phyloP scores from a whole-genome alignment of 2,797 vertebrate species.

The Phrynocephalus forsythii region DNA sequence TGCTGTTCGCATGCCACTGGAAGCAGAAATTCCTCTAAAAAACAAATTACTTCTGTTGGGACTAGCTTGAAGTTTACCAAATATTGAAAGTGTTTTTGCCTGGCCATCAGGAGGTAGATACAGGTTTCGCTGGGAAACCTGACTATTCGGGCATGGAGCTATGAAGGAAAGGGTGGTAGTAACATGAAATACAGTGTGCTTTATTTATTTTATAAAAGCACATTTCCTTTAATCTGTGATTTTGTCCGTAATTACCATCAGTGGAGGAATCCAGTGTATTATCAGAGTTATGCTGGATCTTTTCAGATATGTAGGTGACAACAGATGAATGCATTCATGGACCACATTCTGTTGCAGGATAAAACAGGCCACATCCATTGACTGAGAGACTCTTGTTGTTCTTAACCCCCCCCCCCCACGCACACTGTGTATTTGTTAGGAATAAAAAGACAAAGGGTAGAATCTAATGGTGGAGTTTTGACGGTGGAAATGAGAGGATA shows the following conservation, averaged over 20 bases:
- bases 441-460: neutral
- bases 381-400: neutral
- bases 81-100: neutral
- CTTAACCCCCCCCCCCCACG: no score
- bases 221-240: no score
- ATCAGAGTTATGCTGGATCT: neutral
- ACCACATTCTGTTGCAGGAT: neutral
- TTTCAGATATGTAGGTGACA: neutral
- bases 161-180: neutral
- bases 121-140: no score
- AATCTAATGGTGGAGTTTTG: neutral
- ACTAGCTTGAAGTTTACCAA: no score
- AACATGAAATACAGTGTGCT: no score
- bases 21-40: no score
- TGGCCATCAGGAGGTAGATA: no score
- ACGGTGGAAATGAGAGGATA: neutral
- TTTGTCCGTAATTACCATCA: neutral
- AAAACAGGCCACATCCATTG: neutral
- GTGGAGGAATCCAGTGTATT: neutral
- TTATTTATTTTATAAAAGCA: no score
- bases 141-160: no score
- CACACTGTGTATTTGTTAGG: neutral
- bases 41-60: no score
- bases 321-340: neutral
- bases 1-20: no score